A percentile compares a stretch with the other conserved stretches of the same genome.
phyloP scores from a whole-genome alignment of 2,888 invertebrate species.

The Papilio protenor region DNA sequence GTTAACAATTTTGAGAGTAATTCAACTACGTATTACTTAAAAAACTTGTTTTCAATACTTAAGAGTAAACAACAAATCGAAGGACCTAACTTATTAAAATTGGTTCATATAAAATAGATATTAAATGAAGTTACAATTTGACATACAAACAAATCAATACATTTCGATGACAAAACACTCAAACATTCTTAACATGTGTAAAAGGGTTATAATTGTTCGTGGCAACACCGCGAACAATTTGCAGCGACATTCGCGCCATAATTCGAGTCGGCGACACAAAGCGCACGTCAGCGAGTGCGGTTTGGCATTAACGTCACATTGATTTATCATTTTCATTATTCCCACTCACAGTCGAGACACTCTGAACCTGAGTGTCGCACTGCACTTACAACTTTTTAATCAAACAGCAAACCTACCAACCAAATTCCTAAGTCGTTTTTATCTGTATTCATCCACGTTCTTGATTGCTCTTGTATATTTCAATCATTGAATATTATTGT shows the following conservation, averaged over 20 bases:
- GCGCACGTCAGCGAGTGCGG: constrained; percentile 45
- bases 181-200: constrained; percentile 4
- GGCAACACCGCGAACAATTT: constrained; percentile 31
- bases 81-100: neutral
- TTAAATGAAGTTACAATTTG: neutral
- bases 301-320: constrained; percentile 48
- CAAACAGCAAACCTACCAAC: neutral
- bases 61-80: neutral
- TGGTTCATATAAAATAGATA: neutral
- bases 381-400: constrained; percentile 30
- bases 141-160: neutral
- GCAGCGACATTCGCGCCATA: constrained; percentile 26
- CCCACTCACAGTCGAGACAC: neutral
- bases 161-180: neutral
- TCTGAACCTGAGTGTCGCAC: neutral
- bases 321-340: constrained; percentile 49
- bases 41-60: neutral
- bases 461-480: too few species aligned
- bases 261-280: constrained; percentile 30
- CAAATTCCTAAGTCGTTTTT: neutral
- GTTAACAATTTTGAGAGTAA: neutral
- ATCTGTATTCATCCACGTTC: neutral
- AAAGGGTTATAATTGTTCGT: constrained; percentile 17
- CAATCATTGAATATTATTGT: neutral
- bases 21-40: too few species aligned